Conservation (phyloP, 2,797 vertebrate species). For the Protosalanx chinensis region DNA sequence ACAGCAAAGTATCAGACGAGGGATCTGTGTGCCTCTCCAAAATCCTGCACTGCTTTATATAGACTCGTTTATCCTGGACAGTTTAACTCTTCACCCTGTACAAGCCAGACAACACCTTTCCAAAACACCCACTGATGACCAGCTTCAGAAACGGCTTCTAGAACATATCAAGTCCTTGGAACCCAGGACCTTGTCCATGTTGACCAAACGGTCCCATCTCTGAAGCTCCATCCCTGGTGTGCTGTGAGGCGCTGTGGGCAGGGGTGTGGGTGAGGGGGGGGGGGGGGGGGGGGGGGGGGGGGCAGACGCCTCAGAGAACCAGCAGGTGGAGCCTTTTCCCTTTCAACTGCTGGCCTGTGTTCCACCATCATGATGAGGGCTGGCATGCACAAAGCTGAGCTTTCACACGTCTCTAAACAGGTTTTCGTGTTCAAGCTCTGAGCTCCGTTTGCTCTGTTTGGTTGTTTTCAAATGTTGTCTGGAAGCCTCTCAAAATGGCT, state of each 20-base stretch:
- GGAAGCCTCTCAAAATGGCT: too few relatives aligned
- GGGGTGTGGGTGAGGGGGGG: not conserved
- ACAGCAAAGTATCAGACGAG: not conserved
- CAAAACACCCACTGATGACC: not conserved
- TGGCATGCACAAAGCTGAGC: slow-evolving; percentile 8
- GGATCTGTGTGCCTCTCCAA: not conserved
- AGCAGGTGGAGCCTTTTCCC: slow-evolving; percentile 62
- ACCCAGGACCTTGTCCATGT: not conserved
- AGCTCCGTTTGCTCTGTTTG: not conserved
- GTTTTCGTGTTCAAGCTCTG: not conserved
- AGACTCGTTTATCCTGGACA: not conserved
- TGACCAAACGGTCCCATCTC: not conserved
- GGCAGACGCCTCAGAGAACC: slow-evolving; percentile 40
- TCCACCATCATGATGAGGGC: slow-evolving; percentile 6
- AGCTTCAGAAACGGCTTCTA: not conserved
- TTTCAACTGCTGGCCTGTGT: slow-evolving; percentile 22
- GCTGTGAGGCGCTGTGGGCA: not conserved
- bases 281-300: slow-evolving; percentile 9
- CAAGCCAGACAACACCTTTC: not conserved
- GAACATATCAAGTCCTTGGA: too few relatives aligned
- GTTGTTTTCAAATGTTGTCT: too few relatives aligned
- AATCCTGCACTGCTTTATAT: not conserved
- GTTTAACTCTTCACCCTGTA: not conserved
- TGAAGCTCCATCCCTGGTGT: not conserved
- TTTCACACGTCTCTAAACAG: not conserved